A percentile compares a stretch with the other conserved stretches of the same genome.
These are phyloP conservation scores for Plectrocnemia conspersa DNA, from an alignment of 1,140 invertebrate genomes.

Conservation along the genomic window DNA sequence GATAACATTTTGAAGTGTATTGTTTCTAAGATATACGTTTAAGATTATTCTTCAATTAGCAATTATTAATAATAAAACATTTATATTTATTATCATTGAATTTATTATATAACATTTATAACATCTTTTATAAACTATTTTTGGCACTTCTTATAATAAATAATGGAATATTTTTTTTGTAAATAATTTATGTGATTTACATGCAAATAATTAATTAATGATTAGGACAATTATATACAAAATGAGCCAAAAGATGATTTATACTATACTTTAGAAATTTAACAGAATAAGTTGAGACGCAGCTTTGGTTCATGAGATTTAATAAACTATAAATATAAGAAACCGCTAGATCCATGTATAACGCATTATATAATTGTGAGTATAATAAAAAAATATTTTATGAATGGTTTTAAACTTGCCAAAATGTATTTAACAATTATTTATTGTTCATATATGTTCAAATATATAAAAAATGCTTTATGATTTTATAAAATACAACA, in stretches of 20 bases:
- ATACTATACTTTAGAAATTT: neutral
- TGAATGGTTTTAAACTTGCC: no score
- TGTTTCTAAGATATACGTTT: neutral
- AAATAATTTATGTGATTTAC: neutral
- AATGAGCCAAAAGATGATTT: conserved; percentile 9
- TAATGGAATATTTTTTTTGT: neutral
- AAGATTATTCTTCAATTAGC: neutral
- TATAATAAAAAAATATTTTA: no score
- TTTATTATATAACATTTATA: conserved; percentile 1
- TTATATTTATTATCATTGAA: neutral
- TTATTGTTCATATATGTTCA: no score
- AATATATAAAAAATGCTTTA: no score
- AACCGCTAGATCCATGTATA: neutral
- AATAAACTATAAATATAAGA: conserved; percentile 1
- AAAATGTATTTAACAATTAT: no score
- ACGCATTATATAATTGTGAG: no score
- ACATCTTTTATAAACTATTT: conserved; percentile 13
- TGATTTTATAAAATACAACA: no score
- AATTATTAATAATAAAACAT: conserved; percentile 1
- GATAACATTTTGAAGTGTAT: neutral
- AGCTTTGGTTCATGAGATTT: neutral
- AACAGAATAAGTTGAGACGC: conserved; percentile 8
- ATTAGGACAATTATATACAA: neutral
- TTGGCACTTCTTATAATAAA: conserved; percentile 15
- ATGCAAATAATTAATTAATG: neutral